Evolutionary conservation across 2,888 invertebrate genomes (phyloP), one percentile per base, ranked within the genome.

Genomic region (Apodemia arnacis): DNA sequence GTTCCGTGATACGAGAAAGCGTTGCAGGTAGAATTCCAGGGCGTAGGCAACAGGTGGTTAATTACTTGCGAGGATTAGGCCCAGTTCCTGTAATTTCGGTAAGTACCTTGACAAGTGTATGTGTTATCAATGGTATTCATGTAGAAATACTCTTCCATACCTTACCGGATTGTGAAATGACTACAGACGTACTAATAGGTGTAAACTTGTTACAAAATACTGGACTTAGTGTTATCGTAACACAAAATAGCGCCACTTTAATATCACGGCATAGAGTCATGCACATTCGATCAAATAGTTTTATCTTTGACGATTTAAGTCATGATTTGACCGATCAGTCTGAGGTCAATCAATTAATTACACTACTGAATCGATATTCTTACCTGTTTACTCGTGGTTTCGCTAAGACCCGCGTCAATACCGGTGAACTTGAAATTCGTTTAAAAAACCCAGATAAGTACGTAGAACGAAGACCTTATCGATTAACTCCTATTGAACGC

Each of bases 111-210:
- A 80, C 18, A 54, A 76, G 59, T 15, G 66, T 79, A 34, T 85
- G 82, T 38, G 27, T 84, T 31, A 80, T 76, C n/a, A 54, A 80
- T 49, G 34, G 75, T 49, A 54, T 86, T 59, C 63, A 74, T n/a
- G 78, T 86, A 13, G 83, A 86, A 18, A 77, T 83, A 13, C 44
- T 73, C 38, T 86, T 86, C 54, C 38, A 74, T 54, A 49, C 80
- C 1, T 18, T 78, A 63, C 80, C 76, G 8, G 87, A 84, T 38
- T 84, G 79, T 27, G 84, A 87, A 44, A 73, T 83, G 66, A 80
- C 69, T 18, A 77, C 80, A 8, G 83, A 84, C 41, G 78, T 83
- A 24, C 44, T 87, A 8, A 79, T 83, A 41, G 82, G 85, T 18
- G 34, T 66, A 27, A 81, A 74, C 31, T 31, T 21, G 6, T 18